phyloP scores from a whole-genome alignment of 2,888 invertebrate species.

The Thumatha senex region DNA sequence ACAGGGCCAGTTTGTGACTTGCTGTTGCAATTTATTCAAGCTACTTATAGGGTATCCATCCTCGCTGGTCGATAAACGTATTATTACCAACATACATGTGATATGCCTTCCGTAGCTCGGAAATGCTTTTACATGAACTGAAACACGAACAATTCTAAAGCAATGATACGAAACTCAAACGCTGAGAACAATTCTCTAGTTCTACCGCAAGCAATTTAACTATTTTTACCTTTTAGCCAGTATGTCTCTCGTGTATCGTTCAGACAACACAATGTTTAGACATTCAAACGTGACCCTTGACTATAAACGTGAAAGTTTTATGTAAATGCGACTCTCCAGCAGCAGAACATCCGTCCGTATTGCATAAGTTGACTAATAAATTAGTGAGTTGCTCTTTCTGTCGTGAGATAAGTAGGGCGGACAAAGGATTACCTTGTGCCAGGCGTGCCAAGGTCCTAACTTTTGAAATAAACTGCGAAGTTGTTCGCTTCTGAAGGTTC shows the following conservation, averaged over 20 bases:
- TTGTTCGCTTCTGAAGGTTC: slow-evolving; percentile 32
- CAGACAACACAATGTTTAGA: slow-evolving; percentile 43
- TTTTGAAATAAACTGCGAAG: slow-evolving; percentile 49
- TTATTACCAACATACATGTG: no score
- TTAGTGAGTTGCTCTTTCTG: slow-evolving; percentile 54
- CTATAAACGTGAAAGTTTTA: slow-evolving; percentile 61
- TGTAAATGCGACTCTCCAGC: slow-evolving; percentile 53
- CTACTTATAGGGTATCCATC: no score
- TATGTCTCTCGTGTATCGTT: slow-evolving; percentile 41
- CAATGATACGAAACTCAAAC: slow-evolving; percentile 9
- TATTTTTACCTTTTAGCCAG: slow-evolving; percentile 43
- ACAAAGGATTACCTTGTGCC: slow-evolving; percentile 61
- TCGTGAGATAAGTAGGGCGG: slow-evolving; percentile 53
- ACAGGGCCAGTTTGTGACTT: no score
- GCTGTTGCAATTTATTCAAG: no score
- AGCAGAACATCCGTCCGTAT: slow-evolving; percentile 48
- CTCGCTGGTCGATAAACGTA: no score
- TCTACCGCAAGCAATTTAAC: slow-evolving; percentile 38
- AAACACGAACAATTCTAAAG: slow-evolving; percentile 10
- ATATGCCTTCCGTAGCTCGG: no score
- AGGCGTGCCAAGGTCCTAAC: slow-evolving; percentile 35
- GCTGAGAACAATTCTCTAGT: slow-evolving; percentile 23
- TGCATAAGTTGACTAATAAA: slow-evolving; percentile 62
- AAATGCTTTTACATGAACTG: slow-evolving; percentile 9
- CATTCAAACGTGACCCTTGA: slow-evolving; percentile 51